These are phyloP conservation scores for Forficula auricularia DNA, from an alignment of 1,140 invertebrate genomes.

Conservation along the genomic window DNA sequence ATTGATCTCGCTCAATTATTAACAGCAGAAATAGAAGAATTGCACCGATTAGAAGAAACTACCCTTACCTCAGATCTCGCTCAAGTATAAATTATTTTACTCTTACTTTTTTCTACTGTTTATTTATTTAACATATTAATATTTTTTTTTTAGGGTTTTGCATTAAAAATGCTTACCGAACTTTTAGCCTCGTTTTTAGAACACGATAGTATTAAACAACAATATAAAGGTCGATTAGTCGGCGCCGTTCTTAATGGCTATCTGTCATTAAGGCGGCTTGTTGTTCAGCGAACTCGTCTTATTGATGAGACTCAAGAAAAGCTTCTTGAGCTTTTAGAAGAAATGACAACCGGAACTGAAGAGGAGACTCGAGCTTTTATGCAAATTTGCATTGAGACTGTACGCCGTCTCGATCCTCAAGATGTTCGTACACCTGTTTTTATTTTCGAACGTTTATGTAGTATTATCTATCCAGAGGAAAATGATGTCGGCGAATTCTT, in stretches of 20 bases:
- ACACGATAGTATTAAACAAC: slow-evolving; percentile 61
- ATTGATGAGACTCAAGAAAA: slow-evolving; percentile 96
- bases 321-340: slow-evolving; percentile 80
- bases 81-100: slow-evolving; percentile 43
- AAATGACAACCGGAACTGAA: slow-evolving; percentile 92
- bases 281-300: slow-evolving; percentile 83
- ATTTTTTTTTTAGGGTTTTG: slow-evolving; percentile 39
- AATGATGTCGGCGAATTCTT: slow-evolving; percentile 94
- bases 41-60: slow-evolving; percentile 72
- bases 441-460: slow-evolving; percentile 91
- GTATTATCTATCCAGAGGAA: slow-evolving; percentile 93
- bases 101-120: slow-evolving; percentile 9
- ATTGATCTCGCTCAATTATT: slow-evolving; percentile 68
- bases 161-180: slow-evolving; percentile 71
- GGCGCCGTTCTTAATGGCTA: slow-evolving; percentile 85
- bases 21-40: slow-evolving; percentile 68
- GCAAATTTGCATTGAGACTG: slow-evolving; percentile 90
- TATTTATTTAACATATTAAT: slow-evolving; percentile 5
- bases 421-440: slow-evolving; percentile 93
- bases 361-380: slow-evolving; percentile 93
- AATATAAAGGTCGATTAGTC: slow-evolving; percentile 77
- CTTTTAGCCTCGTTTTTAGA: slow-evolving; percentile 69
- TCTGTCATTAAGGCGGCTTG: slow-evolving; percentile 69
- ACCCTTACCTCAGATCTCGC: slow-evolving; percentile 85
- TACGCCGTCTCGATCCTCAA: slow-evolving; percentile 78